These are phyloP conservation scores for Mesocricetus auratus DNA, from an alignment of 2,113 vertebrate species.

Conservation along the genomic window DNA sequence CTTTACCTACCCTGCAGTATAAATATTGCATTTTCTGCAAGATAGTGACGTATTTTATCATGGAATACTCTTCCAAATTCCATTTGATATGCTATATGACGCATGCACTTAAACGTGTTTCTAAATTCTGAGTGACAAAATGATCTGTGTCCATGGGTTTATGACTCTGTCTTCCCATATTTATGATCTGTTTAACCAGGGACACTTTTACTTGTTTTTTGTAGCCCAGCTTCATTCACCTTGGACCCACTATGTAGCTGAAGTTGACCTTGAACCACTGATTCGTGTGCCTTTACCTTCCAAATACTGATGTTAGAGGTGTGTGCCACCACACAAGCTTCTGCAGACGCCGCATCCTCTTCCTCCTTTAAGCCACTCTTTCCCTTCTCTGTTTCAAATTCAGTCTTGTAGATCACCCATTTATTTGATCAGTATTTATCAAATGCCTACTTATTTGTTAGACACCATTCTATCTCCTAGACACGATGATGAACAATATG, in stretches of 20 bases:
- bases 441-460: not conserved
- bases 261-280: not conserved
- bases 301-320: not conserved
- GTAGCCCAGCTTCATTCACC: not conserved
- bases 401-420: not conserved
- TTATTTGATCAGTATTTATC: not conserved
- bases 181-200: not conserved
- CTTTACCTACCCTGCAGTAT: not conserved
- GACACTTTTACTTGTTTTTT: not conserved
- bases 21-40: conserved; percentile 26
- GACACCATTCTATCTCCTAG: not conserved
- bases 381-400: not conserved
- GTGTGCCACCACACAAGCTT: not conserved
- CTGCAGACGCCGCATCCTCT: not conserved
- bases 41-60: not conserved
- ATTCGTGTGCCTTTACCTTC: not conserved
- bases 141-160: not conserved
- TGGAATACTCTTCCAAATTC: not conserved
- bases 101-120: not conserved
- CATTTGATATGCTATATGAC: not conserved
- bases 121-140: conserved; percentile 39
- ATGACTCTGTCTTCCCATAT: not conserved
- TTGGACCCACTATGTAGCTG: no score
- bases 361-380: not conserved
- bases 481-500: not conserved